These are phyloP conservation scores for Cybosia mesomella DNA, from an alignment of 2,888 invertebrate genomes.

Conservation along the genomic window DNA sequence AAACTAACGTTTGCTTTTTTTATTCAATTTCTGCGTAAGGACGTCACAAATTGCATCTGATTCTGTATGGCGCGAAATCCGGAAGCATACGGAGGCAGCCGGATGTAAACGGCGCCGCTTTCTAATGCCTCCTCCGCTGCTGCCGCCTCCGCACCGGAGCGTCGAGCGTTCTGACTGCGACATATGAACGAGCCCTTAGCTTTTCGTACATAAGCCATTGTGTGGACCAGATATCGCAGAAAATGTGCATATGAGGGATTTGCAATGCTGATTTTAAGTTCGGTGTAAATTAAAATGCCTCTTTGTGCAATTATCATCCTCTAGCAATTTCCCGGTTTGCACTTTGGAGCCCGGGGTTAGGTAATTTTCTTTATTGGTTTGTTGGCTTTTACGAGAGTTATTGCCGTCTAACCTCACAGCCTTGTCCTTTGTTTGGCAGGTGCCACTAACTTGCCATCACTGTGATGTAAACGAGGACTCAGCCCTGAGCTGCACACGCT, in stretches of 20 bases:
- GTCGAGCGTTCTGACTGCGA: slow-evolving; percentile 36
- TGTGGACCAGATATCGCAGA: slow-evolving; percentile 13
- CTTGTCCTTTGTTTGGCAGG: too few species aligned
- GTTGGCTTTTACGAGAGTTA: too few species aligned
- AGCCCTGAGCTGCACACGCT: too few species aligned
- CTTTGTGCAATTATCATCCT: background rate
- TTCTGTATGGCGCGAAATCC: slow-evolving; percentile 47
- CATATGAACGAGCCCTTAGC: slow-evolving; percentile 44
- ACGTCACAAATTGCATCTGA: slow-evolving; percentile 56
- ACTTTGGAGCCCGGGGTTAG: too few species aligned
- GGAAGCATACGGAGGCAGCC: slow-evolving; percentile 52
- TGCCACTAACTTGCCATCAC: too few species aligned
- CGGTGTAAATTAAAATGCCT: background rate
- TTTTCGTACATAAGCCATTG: slow-evolving; percentile 29
- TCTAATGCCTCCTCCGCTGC: background rate
- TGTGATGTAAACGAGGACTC: too few species aligned
- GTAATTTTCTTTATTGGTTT: too few species aligned
- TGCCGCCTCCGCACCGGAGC: background rate
- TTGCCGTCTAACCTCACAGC: too few species aligned
- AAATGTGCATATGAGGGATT: background rate
- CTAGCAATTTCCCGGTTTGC: too few species aligned
- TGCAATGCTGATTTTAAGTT: background rate
- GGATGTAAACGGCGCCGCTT: slow-evolving; percentile 54
- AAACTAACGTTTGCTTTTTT: background rate
- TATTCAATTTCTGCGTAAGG: slow-evolving; percentile 21